A percentile compares a stretch with the other conserved stretches of the same genome.
These are phyloP conservation scores for Enteromius thamalakanensis DNA, from an alignment of 2,797 vertebrate genomes.

Conservation along the genomic window DNA sequence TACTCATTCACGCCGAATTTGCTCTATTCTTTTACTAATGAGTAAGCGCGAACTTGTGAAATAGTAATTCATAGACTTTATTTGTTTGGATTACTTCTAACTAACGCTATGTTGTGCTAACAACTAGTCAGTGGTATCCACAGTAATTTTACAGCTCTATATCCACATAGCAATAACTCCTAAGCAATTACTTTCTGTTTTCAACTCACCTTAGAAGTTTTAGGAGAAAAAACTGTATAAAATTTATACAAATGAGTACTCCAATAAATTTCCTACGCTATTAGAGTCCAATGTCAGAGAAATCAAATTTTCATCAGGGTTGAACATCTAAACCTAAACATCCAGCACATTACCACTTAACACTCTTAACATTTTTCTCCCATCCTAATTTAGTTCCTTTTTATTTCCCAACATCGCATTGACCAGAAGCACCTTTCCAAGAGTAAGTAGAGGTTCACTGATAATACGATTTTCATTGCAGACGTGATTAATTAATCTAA, in stretches of 20 bases:
- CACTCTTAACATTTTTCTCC: neutral
- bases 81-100: neutral
- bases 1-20: too few relatives aligned
- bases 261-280: neutral
- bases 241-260: neutral
- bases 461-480: neutral
- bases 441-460: neutral
- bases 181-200: neutral
- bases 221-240: neutral
- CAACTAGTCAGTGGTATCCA: neutral
- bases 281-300: neutral
- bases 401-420: neutral
- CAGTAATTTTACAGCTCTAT: neutral
- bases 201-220: neutral
- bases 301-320: conserved; percentile 4
- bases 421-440: neutral
- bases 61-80: neutral
- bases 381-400: neutral
- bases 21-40: too few relatives aligned
- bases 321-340: neutral
- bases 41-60: too few relatives aligned
- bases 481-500: neutral
- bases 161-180: neutral
- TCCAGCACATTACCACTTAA: neutral
- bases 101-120: neutral